phyloP scores from a whole-genome alignment of 2,113 vertebrate genomes.

The Okapia johnstoni region DNA sequence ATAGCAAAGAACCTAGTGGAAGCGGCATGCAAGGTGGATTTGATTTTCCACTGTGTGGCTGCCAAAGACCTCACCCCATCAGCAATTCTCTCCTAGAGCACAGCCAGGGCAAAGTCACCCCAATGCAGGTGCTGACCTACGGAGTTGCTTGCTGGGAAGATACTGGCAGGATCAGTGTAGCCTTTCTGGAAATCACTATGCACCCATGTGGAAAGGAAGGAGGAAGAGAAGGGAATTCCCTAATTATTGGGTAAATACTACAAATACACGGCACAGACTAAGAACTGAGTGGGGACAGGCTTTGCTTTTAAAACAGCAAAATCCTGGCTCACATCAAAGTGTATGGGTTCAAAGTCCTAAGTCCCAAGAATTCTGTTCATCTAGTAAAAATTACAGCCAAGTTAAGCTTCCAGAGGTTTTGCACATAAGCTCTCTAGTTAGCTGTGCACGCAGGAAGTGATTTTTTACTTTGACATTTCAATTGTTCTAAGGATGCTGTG shows the following conservation, averaged over 20 bases:
- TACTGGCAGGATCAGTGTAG: not conserved
- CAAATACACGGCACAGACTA: not conserved
- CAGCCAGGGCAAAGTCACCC: not conserved
- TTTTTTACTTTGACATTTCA: not conserved
- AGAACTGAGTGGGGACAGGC: not conserved
- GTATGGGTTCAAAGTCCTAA: not conserved
- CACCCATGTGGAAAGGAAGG: not conserved
- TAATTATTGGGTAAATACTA: not conserved
- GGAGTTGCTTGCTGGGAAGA: not conserved
- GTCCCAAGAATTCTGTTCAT: constrained; percentile 1
- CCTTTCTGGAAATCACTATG: constrained; percentile 7
- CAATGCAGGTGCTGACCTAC: not conserved
- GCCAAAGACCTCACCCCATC: not conserved
- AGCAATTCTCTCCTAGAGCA: not conserved
- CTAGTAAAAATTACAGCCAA: constrained; percentile 12
- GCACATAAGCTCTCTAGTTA: not conserved
- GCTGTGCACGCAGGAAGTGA: not conserved
- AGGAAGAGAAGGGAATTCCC: not conserved
- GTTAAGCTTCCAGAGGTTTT: not conserved
- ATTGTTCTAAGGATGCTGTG: not conserved
- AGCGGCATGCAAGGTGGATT: not conserved
- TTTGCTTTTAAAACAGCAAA: constrained; percentile 1
- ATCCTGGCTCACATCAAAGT: not conserved
- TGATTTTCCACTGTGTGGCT: not conserved
- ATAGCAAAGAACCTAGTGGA: not conserved